Conservation (phyloP, 2,888 invertebrate genomes). For the Drosophila gaucha region DNA sequence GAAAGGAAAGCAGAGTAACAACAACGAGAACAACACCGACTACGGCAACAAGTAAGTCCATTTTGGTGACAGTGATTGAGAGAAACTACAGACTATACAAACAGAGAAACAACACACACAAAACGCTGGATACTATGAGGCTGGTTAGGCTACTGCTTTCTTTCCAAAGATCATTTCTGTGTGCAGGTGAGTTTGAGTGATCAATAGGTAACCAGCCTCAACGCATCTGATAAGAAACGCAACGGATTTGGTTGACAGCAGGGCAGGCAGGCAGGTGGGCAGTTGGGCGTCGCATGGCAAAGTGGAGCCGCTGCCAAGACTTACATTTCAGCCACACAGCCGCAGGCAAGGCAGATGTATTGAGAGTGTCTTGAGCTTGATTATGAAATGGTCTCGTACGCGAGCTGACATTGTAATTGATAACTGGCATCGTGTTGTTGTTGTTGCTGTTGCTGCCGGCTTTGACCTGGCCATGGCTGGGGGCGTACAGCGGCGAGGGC, state of each 20-base stretch:
- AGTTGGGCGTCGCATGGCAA: conserved; percentile 36
- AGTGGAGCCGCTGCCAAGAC: conserved; percentile 74
- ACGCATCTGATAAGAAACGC: conserved; percentile 43
- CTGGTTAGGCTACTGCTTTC: conserved; percentile 6
- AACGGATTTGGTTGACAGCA: conserved; percentile 30
- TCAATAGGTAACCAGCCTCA: conserved; percentile 22
- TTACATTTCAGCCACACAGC: conserved; percentile 83
- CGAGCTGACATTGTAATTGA: conserved; percentile 74
- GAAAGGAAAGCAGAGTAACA: conserved; percentile 24
- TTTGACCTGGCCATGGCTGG: conserved; percentile 45
- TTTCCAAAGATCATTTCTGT: background rate
- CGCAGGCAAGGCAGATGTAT: conserved; percentile 78
- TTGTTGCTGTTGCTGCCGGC: conserved; percentile 44
- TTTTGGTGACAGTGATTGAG: conserved; percentile 14
- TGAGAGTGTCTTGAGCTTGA: conserved; percentile 78
- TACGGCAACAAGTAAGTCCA: conserved; percentile 9
- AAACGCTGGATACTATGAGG: conserved; percentile 8
- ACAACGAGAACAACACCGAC: conserved; percentile 6
- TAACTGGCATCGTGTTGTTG: conserved; percentile 65
- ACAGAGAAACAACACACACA: conserved; percentile 26
- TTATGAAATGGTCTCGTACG: conserved; percentile 78
- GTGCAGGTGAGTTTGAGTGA: background rate
- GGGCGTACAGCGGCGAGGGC: conserved; percentile 60
- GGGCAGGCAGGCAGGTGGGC: conserved; percentile 35
- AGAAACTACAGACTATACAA: conserved; percentile 18